Conservation (phyloP, 2,113 vertebrate species). For the Proterorhinus semilunaris region DNA sequence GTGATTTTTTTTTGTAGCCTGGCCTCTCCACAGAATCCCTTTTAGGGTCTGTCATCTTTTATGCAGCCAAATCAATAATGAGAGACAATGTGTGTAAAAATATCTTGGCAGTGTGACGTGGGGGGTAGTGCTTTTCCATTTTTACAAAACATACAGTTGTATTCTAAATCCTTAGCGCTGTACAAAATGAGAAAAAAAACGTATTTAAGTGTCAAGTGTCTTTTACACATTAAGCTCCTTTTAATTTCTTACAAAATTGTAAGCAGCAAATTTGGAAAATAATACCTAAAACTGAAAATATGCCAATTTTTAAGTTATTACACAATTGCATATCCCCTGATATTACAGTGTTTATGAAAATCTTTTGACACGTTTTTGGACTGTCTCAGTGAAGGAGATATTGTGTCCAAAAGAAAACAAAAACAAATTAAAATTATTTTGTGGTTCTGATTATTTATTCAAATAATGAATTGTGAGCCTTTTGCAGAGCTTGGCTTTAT, state of each 20-base stretch:
- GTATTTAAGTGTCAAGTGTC: background rate
- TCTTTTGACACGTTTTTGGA: too few species aligned
- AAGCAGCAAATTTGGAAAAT: background rate
- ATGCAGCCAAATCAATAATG: slow-evolving; percentile 54
- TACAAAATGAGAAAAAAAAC: too few species aligned
- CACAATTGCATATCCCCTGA: too few species aligned
- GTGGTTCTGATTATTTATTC: background rate
- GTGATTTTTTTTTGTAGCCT: slow-evolving; percentile 6
- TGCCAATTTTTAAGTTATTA: background rate
- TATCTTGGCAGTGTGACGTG: slow-evolving; percentile 10
- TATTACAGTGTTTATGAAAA: too few species aligned
- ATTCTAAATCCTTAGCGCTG: background rate
- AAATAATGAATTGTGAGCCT: background rate
- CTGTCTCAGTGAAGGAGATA: too few species aligned
- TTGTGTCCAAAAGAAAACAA: background rate
- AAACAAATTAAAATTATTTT: background rate
- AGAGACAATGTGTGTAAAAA: slow-evolving; percentile 30
- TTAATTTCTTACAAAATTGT: too few species aligned
- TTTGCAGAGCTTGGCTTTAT: background rate
- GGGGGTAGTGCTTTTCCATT: background rate
- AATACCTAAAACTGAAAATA: background rate
- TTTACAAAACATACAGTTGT: background rate
- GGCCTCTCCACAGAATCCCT: slow-evolving; percentile 16
- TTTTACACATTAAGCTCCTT: too few species aligned
- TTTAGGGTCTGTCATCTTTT: slow-evolving; percentile 47